phyloP scores from a whole-genome alignment of 2,888 invertebrate species.

The Rhorus exstirpatorius region DNA sequence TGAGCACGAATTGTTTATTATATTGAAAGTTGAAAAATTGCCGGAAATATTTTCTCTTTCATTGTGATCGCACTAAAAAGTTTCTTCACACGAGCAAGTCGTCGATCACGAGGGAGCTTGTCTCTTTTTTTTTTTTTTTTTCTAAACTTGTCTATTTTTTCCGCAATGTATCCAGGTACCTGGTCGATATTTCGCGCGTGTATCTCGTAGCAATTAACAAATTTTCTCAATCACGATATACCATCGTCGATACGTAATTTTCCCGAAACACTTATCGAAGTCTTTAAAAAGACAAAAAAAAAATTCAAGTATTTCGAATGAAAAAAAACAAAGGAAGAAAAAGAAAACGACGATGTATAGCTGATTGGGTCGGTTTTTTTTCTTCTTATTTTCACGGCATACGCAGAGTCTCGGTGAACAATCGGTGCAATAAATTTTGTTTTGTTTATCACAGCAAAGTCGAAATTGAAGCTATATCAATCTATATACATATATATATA shows the following conservation, averaged over 20 bases:
- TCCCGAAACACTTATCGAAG: neutral
- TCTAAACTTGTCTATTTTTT: conserved; percentile 19
- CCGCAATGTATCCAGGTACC: conserved; percentile 67
- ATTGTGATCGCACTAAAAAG: conserved; percentile 14
- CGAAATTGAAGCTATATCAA: conserved; percentile 35
- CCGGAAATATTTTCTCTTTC: conserved; percentile 16
- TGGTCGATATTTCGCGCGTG: conserved; percentile 70
- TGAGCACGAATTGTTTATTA: conserved; percentile 1
- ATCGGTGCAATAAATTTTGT: conserved; percentile 40
- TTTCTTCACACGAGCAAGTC: neutral
- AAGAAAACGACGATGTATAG: neutral
- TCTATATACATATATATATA: neutral
- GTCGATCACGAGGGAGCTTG: conserved; percentile 33
- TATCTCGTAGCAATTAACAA: neutral
- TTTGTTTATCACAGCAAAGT: conserved; percentile 59
- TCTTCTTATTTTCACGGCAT: neutral
- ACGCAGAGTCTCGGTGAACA: conserved; percentile 24
- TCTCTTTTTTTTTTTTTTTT: neutral
- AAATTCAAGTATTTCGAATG: conserved; percentile 9
- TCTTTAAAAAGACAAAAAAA: conserved; percentile 3
- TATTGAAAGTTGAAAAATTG: conserved; percentile 4
- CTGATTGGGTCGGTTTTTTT: conserved; percentile 24
- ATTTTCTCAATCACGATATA: conserved; percentile 20
- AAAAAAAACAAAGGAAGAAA: neutral
- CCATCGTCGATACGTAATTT: neutral